These are phyloP conservation scores for Periophthalmus modestus DNA, from an alignment of 2,113 vertebrate genomes.

Conservation along the genomic window DNA sequence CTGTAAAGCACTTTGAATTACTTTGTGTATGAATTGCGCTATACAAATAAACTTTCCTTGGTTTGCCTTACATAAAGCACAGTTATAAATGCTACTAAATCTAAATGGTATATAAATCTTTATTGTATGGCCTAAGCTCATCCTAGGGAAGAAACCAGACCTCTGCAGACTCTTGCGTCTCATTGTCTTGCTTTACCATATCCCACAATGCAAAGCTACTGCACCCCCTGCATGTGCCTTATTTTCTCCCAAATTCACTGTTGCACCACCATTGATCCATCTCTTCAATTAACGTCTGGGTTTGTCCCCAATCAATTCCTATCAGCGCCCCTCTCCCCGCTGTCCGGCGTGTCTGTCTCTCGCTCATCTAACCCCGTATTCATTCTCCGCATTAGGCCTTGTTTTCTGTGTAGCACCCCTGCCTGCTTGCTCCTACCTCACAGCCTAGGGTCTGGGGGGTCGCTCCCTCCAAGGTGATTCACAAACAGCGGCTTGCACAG, in stretches of 20 bases:
- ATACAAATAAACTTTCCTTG: too few relatives aligned
- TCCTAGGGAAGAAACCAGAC: neutral
- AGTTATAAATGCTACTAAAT: too few relatives aligned
- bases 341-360: constrained; percentile 42
- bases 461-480: constrained; percentile 98
- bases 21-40: too few relatives aligned
- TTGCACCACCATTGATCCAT: constrained; percentile 61
- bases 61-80: too few relatives aligned
- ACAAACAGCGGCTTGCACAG: constrained; percentile 84
- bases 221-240: constrained; percentile 16
- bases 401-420: constrained; percentile 34
- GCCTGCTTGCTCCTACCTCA: constrained; percentile 62
- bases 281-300: constrained; percentile 65
- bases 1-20: too few relatives aligned
- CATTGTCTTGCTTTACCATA: constrained; percentile 26
- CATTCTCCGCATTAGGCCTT: constrained; percentile 56
- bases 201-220: constrained; percentile 21
- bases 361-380: constrained; percentile 41
- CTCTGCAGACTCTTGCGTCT: constrained; percentile 39
- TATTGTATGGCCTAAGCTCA: too few relatives aligned
- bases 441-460: constrained; percentile 90
- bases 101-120: too few relatives aligned
- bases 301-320: constrained; percentile 70
- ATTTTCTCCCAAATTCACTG: constrained; percentile 55
- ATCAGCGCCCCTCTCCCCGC: constrained; percentile 39